Conservation (phyloP, 2,797 vertebrate genomes). For the Gambelia wislizenii region DNA sequence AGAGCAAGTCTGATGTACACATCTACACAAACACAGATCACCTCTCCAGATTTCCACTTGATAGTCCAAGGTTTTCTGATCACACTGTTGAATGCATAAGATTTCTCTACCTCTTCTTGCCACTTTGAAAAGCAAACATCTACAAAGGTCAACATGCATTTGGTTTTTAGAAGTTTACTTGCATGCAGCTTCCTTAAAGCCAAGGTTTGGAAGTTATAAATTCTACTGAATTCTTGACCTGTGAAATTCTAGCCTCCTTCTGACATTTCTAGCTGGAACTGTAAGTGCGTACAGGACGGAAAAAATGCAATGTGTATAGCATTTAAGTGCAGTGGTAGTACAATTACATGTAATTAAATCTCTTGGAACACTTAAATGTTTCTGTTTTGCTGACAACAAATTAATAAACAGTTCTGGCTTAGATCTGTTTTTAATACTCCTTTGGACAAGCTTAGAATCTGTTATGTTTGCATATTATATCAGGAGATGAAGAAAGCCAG, state of each 20-base stretch:
- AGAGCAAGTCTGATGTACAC: background rate
- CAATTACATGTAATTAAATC: conserved; percentile 39
- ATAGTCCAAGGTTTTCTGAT: background rate
- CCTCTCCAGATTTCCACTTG: background rate
- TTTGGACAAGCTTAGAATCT: conserved; percentile 54
- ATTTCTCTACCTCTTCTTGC: background rate
- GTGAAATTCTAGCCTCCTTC: background rate
- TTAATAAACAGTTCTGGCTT: conserved; percentile 69
- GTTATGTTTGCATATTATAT: conserved; percentile 56
- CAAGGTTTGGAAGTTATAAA: background rate
- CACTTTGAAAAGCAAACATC: background rate
- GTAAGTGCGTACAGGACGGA: conserved; percentile 4
- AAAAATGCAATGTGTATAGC: conserved; percentile 28
- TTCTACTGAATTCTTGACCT: background rate
- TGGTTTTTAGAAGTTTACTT: background rate
- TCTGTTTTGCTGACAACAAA: conserved; percentile 50
- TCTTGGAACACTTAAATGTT: conserved; percentile 55
- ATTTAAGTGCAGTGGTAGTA: conserved; percentile 16
- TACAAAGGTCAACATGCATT: background rate
- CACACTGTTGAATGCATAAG: background rate
- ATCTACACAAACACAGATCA: background rate
- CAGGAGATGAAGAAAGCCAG: conserved; percentile 57
- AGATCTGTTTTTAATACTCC: conserved; percentile 1
- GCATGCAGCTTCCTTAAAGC: background rate
- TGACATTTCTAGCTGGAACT: background rate